phyloP scores from a whole-genome alignment of 2,113 vertebrate species.

The Lanius collurio region DNA sequence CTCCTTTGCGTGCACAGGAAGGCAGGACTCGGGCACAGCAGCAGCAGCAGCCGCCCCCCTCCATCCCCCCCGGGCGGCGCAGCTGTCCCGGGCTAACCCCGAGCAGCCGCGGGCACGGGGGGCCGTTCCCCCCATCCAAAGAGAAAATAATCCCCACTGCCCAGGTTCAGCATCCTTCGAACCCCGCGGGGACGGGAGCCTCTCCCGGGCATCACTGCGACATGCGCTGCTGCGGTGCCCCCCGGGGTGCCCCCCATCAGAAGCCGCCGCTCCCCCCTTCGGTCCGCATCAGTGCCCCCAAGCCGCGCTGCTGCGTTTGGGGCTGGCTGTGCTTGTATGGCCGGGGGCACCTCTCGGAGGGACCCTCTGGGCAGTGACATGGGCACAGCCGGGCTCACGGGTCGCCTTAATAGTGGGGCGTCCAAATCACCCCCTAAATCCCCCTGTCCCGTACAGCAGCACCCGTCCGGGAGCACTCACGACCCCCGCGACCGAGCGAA shows the following conservation, averaged over 20 bases:
- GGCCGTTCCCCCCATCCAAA: neutral
- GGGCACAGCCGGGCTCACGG: neutral
- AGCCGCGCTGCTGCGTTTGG: neutral
- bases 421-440: neutral
- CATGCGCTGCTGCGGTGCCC: rapidly evolving
- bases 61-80: neutral
- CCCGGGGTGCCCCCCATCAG: neutral
- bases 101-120: neutral
- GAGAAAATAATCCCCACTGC: neutral
- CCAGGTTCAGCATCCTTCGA: neutral
- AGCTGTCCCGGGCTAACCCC: neutral
- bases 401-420: neutral
- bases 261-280: neutral
- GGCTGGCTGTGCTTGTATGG: rapidly evolving
- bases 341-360: neutral
- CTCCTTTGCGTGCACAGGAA: neutral
- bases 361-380: neutral
- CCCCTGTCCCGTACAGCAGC: rapidly evolving
- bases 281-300: rapidly evolving
- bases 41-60: neutral
- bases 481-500: rapidly evolving
- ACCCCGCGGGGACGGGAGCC: neutral
- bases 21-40: neutral
- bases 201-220: rapidly evolving
- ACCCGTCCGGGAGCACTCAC: neutral